phyloP scores from a whole-genome alignment of 1,140 invertebrate genomes.

The Sycobia sp. region DNA sequence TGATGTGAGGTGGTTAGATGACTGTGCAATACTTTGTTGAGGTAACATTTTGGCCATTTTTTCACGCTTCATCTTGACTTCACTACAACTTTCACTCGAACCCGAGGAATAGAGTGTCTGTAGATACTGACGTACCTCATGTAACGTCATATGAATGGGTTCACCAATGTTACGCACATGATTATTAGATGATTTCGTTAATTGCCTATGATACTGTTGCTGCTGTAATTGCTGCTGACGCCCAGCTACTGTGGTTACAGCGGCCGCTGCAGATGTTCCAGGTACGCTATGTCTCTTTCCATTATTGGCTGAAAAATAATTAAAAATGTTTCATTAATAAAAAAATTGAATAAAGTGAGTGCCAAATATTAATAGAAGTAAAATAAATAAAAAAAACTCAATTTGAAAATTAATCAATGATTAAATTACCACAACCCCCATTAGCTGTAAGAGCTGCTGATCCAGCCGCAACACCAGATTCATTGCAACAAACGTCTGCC shows the following conservation, averaged over 20 bases:
- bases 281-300: constrained; percentile 66
- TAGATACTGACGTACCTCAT: constrained; percentile 82
- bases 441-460: neutral
- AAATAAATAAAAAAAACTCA: neutral
- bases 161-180: constrained; percentile 61
- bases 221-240: constrained; percentile 35
- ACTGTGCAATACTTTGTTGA: constrained; percentile 40
- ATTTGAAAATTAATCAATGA: neutral
- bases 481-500: constrained; percentile 64
- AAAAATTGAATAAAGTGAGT: neutral
- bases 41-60: constrained; percentile 42
- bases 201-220: neutral
- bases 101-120: constrained; percentile 77
- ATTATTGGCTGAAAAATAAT: constrained; percentile 38
- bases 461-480: constrained; percentile 46
- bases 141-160: constrained; percentile 83
- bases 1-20: constrained; percentile 49
- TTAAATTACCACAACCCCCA: constrained; percentile 18
- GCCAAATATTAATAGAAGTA: neutral
- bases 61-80: constrained; percentile 56
- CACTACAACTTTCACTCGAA: constrained; percentile 57
- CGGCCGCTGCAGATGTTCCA: constrained; percentile 56
- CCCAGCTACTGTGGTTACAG: constrained; percentile 6
- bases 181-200: constrained; percentile 13
- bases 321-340: neutral